Evolutionary conservation across 1,140 invertebrate genomes (phyloP).

Genomic region (Drosophila rhopaloa): DNA sequence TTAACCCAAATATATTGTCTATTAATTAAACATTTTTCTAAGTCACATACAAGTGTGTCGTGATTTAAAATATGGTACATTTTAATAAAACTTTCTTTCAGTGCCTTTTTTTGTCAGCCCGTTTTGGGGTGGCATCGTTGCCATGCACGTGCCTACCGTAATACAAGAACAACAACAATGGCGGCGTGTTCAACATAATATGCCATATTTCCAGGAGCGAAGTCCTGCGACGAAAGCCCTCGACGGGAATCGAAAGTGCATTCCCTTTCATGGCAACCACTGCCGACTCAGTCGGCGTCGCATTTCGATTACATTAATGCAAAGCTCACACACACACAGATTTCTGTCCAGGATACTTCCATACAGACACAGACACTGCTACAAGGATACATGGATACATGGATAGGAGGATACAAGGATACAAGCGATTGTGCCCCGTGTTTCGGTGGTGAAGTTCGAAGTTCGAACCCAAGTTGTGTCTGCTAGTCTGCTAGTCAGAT

Average conservation of each 20-base stretch:
- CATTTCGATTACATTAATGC: slow-evolving; percentile 82
- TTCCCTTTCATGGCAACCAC: slow-evolving; percentile 79
- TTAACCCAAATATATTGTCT: too few relatives aligned
- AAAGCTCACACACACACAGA: slow-evolving; percentile 58
- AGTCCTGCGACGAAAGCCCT: slow-evolving; percentile 59
- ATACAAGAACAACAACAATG: slow-evolving; percentile 74
- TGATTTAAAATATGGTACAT: not conserved
- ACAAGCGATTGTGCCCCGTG: slow-evolving; percentile 21
- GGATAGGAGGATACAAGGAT: slow-evolving; percentile 14
- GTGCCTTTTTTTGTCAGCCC: slow-evolving; percentile 13
- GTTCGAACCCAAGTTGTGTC: slow-evolving; percentile 43
- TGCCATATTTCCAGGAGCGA: slow-evolving; percentile 70
- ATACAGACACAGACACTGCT: slow-evolving; percentile 24
- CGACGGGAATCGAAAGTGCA: slow-evolving; percentile 77
- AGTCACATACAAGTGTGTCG: too few relatives aligned
- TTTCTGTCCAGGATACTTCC: not conserved
- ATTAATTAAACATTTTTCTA: too few relatives aligned
- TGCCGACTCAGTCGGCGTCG: slow-evolving; percentile 53
- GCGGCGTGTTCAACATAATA: slow-evolving; percentile 77
- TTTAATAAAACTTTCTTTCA: not conserved
- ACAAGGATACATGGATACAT: slow-evolving; percentile 8
- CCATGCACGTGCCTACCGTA: slow-evolving; percentile 81
- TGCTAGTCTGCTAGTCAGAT: slow-evolving; percentile 30
- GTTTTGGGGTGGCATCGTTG: slow-evolving; percentile 75
- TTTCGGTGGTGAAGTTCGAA: slow-evolving; percentile 60